A percentile compares a stretch with the other conserved stretches of the same genome.
phyloP scores from a whole-genome alignment of 2,888 invertebrate genomes.

The Automeris io region DNA sequence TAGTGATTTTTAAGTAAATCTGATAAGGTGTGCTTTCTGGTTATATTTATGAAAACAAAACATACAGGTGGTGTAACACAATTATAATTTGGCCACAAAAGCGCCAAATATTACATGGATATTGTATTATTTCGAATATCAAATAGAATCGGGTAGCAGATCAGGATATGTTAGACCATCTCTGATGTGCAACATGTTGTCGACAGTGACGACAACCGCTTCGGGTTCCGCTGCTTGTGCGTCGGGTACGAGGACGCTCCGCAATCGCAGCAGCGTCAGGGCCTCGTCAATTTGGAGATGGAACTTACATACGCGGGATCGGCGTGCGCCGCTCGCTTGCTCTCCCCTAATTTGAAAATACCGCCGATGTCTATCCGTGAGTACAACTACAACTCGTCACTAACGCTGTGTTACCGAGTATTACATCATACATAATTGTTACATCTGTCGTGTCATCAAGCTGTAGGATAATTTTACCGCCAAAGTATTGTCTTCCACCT shows the following conservation, averaged over 20 bases:
- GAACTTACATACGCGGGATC: constrained; percentile 94
- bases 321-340: constrained; percentile 92
- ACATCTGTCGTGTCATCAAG: no score
- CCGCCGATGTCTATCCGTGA: constrained; percentile 52
- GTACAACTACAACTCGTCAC: constrained; percentile 15
- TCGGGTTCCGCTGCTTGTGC: constrained; percentile 86
- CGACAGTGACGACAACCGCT: constrained; percentile 53
- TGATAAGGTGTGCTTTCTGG: no score
- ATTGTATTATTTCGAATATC: constrained; percentile 13
- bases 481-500: no score
- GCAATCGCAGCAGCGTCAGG: constrained; percentile 52
- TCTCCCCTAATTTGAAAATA: constrained; percentile 76
- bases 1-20: no score
- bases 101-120: no score
- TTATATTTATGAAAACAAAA: no score
- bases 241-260: constrained; percentile 89
- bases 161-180: constrained; percentile 7
- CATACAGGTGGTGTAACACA: no score
- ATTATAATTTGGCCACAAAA: no score
- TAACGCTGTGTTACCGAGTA: background rate
- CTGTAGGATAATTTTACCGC: no score
- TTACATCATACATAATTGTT: no score
- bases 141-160: constrained; percentile 11
- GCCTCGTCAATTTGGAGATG: constrained; percentile 87
- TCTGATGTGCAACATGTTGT: background rate